Conservation (phyloP, 2,113 vertebrate genomes). For the Chlorodrepanis virens region DNA sequence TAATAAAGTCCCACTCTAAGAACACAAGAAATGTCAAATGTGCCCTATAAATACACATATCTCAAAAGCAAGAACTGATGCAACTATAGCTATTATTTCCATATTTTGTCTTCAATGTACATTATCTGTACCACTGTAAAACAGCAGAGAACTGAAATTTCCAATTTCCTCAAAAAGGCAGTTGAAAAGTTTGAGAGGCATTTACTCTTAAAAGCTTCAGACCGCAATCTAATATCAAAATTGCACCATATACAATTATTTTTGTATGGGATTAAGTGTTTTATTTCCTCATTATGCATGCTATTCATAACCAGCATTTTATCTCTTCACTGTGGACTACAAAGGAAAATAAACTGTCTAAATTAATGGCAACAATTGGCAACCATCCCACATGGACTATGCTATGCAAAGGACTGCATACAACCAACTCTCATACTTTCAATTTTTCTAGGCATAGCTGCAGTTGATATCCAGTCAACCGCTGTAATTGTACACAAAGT, state of each 20-base stretch:
- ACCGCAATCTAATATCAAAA: background rate
- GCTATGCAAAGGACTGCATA: background rate
- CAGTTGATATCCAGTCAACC: slow-evolving; percentile 62
- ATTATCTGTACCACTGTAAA: background rate
- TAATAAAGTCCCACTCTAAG: slow-evolving; percentile 44
- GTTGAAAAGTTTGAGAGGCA: background rate
- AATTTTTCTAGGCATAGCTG: slow-evolving; percentile 60
- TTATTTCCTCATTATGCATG: background rate
- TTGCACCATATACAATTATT: background rate
- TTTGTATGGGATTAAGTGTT: background rate
- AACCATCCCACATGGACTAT: background rate
- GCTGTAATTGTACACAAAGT: background rate
- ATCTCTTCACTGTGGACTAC: background rate
- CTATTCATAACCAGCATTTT: background rate
- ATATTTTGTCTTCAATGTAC: background rate
- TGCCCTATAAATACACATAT: background rate
- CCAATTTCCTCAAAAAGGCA: background rate
- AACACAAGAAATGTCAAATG: slow-evolving; percentile 29
- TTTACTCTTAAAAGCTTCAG: background rate
- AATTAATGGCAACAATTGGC: background rate
- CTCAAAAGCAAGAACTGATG: background rate
- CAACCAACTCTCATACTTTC: slow-evolving; percentile 29
- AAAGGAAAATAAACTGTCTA: background rate
- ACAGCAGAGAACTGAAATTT: background rate
- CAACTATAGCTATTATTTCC: background rate